Evolutionary conservation across 30 jellyfish, hydroid and myxozoan species (phyloP).

Genomic region (Aurelia sp.): DNA sequence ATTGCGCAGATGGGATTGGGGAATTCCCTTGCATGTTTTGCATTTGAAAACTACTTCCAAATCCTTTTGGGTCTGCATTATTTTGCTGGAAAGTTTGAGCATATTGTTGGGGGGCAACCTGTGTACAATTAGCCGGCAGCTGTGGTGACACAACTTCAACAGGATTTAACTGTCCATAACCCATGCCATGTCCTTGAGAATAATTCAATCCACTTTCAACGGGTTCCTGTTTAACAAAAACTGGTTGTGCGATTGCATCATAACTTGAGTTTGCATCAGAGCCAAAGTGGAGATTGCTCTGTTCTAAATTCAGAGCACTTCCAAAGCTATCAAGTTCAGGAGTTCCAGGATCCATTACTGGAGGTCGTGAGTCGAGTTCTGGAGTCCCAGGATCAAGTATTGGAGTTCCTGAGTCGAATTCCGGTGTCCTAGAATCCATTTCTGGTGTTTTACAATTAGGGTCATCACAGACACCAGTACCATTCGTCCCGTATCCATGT

Average conservation of each 20-base stretch:
- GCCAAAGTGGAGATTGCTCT: neutral
- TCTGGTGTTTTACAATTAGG: slow-evolving; percentile 2
- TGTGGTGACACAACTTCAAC: neutral
- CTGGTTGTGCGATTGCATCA: neutral
- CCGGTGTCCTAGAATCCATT: slow-evolving; percentile 8
- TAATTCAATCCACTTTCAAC: neutral
- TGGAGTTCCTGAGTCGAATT: neutral
- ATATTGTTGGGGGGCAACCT: neutral
- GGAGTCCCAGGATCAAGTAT: neutral
- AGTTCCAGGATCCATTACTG: neutral
- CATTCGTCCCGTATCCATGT: neutral
- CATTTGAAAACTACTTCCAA: neutral
- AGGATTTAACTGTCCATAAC: neutral
- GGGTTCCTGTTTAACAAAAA: neutral
- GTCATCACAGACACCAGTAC: slow-evolving; percentile 4
- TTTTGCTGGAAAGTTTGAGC: neutral
- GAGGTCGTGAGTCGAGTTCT: neutral
- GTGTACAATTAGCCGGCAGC: neutral
- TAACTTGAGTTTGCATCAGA: neutral
- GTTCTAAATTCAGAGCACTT: neutral
- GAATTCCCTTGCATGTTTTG: neutral
- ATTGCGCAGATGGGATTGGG: neutral
- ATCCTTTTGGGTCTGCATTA: neutral
- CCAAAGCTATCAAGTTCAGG: neutral
- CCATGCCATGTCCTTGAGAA: neutral